These are phyloP conservation scores for Pituophis catenifer DNA, from an alignment of 2,113 vertebrate genomes.

Conservation along the genomic window DNA sequence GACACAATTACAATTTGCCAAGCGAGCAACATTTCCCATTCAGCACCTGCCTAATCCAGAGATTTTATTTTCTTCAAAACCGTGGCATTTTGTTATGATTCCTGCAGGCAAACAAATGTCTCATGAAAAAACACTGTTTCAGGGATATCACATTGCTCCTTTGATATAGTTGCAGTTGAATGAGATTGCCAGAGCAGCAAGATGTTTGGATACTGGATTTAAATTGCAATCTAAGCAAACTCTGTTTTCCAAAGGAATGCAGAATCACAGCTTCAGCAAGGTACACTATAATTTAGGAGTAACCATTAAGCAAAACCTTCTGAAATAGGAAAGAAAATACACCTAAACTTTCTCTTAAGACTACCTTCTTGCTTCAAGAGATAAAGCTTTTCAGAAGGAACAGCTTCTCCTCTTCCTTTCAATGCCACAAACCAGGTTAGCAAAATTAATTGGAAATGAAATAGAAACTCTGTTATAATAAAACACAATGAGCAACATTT, in stretches of 20 bases:
- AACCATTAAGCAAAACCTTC: slow-evolving; percentile 16
- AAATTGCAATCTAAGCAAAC: slow-evolving; percentile 27
- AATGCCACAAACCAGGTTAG: neutral
- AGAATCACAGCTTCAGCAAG: slow-evolving; percentile 24
- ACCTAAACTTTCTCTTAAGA: slow-evolving; percentile 46
- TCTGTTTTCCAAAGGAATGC: slow-evolving; percentile 17
- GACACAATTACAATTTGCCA: slow-evolving; percentile 29
- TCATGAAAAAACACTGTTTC: neutral
- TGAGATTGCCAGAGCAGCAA: neutral
- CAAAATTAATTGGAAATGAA: slow-evolving; percentile 44
- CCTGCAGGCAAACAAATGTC: slow-evolving; percentile 44
- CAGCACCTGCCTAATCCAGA: neutral
- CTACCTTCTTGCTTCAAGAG: slow-evolving; percentile 45
- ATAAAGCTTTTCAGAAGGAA: slow-evolving; percentile 52
- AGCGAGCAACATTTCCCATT: neutral
- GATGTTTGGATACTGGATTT: slow-evolving; percentile 46
- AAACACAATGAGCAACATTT: neutral
- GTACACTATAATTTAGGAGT: slow-evolving; percentile 37
- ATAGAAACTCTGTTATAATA: slow-evolving; percentile 7
- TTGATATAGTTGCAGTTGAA: slow-evolving; percentile 37
- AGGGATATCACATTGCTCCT: slow-evolving; percentile 34
- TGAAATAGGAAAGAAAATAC: slow-evolving; percentile 18
- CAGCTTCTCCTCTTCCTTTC: slow-evolving; percentile 35
- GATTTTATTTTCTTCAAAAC: slow-evolving; percentile 16
- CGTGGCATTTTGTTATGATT: slow-evolving; percentile 9